Evolutionary conservation across 2,113 vertebrate species (phyloP).

Genomic region (Burhinus oedicnemus): DNA sequence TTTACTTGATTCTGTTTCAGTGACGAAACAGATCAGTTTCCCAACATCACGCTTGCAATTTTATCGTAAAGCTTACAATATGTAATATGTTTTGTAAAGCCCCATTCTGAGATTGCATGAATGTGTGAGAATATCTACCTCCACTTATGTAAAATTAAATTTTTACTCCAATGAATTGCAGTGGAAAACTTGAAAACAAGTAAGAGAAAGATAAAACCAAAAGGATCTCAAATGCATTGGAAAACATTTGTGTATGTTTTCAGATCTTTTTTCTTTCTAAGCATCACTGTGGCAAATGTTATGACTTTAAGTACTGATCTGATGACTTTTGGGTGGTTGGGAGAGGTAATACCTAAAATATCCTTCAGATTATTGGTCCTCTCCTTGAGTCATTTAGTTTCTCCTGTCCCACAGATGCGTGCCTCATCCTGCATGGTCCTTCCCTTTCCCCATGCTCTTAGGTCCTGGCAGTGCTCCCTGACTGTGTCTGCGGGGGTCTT

Average conservation of each 20-base stretch:
- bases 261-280: not conserved
- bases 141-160: not conserved
- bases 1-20: not conserved
- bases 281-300: not conserved
- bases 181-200: not conserved
- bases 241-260: not conserved
- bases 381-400: not conserved
- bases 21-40: not conserved
- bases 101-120: not conserved
- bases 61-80: not conserved
- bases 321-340: not conserved
- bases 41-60: not conserved
- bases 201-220: not conserved
- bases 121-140: not conserved
- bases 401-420: not conserved
- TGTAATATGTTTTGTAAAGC: not conserved
- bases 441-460: not conserved
- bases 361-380: not conserved
- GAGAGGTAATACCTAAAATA: not conserved
- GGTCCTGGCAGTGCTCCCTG: not conserved
- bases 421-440: not conserved
- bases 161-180: not conserved
- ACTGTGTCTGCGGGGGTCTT: rapidly evolving
- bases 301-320: not conserved
- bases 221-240: not conserved